These are phyloP conservation scores for Catonia carolina DNA, from an alignment of 2,888 invertebrate species.

Conservation along the genomic window DNA sequence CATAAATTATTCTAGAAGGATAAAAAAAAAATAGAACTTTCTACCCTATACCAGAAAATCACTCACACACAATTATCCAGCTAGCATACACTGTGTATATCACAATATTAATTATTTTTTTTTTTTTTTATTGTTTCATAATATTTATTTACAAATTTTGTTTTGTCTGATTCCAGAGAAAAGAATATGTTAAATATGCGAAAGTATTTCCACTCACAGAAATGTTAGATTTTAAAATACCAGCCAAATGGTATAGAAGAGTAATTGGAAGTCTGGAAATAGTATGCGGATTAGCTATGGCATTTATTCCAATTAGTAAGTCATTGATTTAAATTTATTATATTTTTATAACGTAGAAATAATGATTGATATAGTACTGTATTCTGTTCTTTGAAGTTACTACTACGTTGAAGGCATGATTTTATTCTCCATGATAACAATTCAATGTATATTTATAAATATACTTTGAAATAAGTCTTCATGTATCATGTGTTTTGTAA, in stretches of 20 bases:
- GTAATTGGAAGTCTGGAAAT: conserved; percentile 79
- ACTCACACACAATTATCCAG: no score
- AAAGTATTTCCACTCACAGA: conserved; percentile 84
- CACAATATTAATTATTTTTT: not conserved
- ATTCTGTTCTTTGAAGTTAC: no score
- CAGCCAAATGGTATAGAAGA: conserved; percentile 87
- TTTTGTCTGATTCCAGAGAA: conserved; percentile 60
- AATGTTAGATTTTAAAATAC: conserved; percentile 75
- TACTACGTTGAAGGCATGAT: no score
- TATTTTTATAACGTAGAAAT: not conserved
- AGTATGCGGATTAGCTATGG: conserved; percentile 74
- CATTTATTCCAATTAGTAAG: conserved; percentile 77
- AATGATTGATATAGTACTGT: not conserved
- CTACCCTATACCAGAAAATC: no score
- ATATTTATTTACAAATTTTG: conserved; percentile 17
- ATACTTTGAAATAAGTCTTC: no score
- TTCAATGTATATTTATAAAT: no score
- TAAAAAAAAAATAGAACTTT: no score
- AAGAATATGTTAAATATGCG: conserved; percentile 93
- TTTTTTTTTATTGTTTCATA: not conserved
- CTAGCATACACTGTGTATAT: not conserved
- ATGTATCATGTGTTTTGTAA: no score
- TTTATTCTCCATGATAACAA: no score
- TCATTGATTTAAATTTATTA: conserved; percentile 35
- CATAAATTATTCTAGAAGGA: no score